Conservation (phyloP, 2,113 vertebrate species). For the Hippocampus guttulatus region DNA sequence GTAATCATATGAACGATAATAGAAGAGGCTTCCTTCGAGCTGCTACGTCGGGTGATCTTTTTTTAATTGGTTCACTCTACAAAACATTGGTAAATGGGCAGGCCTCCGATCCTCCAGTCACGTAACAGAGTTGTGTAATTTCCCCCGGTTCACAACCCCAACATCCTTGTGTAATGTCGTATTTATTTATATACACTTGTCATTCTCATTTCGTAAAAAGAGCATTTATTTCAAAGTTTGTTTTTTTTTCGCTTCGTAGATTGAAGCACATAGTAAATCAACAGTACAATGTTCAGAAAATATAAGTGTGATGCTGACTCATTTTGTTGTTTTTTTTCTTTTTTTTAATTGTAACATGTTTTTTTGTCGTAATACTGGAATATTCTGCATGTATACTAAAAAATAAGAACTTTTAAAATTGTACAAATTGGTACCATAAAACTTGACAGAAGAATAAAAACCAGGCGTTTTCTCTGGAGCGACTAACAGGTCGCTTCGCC, state of each 20-base stretch:
- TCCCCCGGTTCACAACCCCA: background rate
- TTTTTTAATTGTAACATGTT: slow-evolving; percentile 76
- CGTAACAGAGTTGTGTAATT: background rate
- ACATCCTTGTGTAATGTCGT: background rate
- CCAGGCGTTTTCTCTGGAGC: slow-evolving; percentile 85
- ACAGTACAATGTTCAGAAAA: slow-evolving; percentile 99
- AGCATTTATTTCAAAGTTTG: slow-evolving; percentile 94
- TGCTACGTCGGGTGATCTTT: background rate
- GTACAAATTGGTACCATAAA: slow-evolving; percentile 99
- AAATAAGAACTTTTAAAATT: slow-evolving; percentile 99
- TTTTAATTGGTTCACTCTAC: background rate
- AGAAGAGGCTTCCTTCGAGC: background rate
- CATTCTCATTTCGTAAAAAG: slow-evolving; percentile 76
- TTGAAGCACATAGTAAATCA: slow-evolving; percentile 99
- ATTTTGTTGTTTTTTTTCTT: slow-evolving; percentile 73
- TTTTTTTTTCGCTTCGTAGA: slow-evolving; percentile 85
- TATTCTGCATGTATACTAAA: slow-evolving; percentile 99
- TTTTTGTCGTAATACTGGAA: slow-evolving; percentile 88
- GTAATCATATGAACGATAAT: slow-evolving; percentile 14
- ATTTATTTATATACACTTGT: background rate
- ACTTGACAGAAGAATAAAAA: slow-evolving; percentile 93
- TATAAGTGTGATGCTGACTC: slow-evolving; percentile 99
- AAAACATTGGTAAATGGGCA: background rate
- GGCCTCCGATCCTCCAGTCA: background rate
- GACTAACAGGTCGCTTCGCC: slow-evolving; percentile 79